A percentile compares a stretch with the other conserved stretches of the same genome.
These are phyloP conservation scores for Sakesphorus luctuosus DNA, from an alignment of 2,113 vertebrate species.

Conservation along the genomic window DNA sequence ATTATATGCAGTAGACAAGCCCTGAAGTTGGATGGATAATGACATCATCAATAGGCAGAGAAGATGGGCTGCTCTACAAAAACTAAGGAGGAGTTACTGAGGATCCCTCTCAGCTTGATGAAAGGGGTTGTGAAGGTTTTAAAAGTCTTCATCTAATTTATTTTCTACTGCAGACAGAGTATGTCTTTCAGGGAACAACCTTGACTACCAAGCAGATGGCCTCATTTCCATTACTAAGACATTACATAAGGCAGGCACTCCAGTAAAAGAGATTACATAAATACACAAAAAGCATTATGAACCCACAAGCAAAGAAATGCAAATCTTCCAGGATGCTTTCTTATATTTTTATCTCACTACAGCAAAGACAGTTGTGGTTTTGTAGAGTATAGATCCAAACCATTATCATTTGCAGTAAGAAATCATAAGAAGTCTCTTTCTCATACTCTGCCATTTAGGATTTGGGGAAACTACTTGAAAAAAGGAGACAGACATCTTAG, in stretches of 20 bases:
- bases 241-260: conserved; percentile 29
- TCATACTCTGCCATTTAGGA: not conserved
- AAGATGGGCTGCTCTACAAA: not conserved
- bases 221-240: conserved; percentile 4
- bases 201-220: not conserved
- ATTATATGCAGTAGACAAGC: not conserved
- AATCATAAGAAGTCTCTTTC: not conserved
- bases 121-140: not conserved
- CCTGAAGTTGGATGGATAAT: not conserved
- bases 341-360: not conserved
- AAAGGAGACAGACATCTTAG: not conserved
- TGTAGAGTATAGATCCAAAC: not conserved
- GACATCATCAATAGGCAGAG: fast-evolving
- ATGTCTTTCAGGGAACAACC: conserved; percentile 21
- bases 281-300: not conserved
- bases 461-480: not conserved
- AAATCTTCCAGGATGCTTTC: not conserved
- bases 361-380: not conserved
- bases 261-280: conserved; percentile 29
- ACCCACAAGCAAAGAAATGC: not conserved
- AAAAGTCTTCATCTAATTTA: not conserved
- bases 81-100: not conserved
- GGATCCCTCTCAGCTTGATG: not conserved
- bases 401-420: not conserved
- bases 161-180: not conserved